Evolutionary conservation across 2,113 vertebrate genomes (phyloP), one percentile per base, ranked within the genome.

Genomic region (Eulemur macaco): DNA sequence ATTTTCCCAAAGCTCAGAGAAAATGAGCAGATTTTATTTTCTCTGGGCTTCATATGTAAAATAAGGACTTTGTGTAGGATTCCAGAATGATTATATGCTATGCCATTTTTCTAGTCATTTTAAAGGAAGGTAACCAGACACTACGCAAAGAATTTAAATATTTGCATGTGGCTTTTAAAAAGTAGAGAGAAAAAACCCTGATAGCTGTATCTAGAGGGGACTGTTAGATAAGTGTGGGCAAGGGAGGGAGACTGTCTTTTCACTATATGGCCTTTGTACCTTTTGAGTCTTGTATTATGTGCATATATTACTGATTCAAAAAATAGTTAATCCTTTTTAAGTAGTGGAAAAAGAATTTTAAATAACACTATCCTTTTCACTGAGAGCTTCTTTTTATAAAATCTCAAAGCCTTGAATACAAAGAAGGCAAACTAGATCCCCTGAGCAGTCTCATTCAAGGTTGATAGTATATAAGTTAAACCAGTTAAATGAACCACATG

Each of bases 371-470:
- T 89, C 11, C 37, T 86, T 96, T 94, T 94, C 66, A 93, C 39
- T 34, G 85, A 80, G 66, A 68, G 27, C 71, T 89, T 81, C 73
- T 78, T 95, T 81, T 83, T 76, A 92, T 95, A 94, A 94, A 92
- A 88, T 58, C 37, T 92, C 64, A 85, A 94, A 93, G 91, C 45
- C 58, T 69, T 71, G 77, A 88, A 76, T 76, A 87, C 31, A 96
- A 86, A 94, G 68, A 87, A 90, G 50, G 27, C 56, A 88, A 95
- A 93, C 42, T 97, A 92, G 94, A 95, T 82, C 94, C 86, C 37
- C 85, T 90, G 50, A 68, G 76, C 94, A 90, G 74, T 56, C 27
- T 45, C 52, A 87, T 45, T 88, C 60, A 77, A 81, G 34, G 93
- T 64, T 85, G 50, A 76, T 56, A 96, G 85, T 54, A 63, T 50